These are phyloP conservation scores for Neodiprion lecontei DNA, from an alignment of 1,140 invertebrate genomes.

Conservation along the genomic window DNA sequence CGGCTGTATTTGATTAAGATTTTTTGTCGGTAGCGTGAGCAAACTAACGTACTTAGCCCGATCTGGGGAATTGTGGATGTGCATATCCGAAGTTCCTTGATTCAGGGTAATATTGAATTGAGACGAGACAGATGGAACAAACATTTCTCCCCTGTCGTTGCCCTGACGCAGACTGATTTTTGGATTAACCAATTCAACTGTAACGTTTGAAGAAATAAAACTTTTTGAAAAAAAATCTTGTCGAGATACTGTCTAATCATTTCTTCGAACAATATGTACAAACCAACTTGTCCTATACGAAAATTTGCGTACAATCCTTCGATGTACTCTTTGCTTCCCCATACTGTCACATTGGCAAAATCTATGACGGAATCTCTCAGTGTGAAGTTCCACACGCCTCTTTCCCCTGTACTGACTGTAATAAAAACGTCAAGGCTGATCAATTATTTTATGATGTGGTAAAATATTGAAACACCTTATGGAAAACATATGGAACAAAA, in stretches of 20 bases:
- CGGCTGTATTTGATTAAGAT: constrained; percentile 34
- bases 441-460: too few relatives aligned
- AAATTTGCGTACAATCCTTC: constrained; percentile 65
- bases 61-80: constrained; percentile 63
- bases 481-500: not conserved
- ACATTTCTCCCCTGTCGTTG: constrained; percentile 65
- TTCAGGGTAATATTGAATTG: constrained; percentile 67
- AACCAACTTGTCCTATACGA: constrained; percentile 71
- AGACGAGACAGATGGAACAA: constrained; percentile 68
- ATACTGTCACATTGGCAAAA: constrained; percentile 73
- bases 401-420: constrained; percentile 49
- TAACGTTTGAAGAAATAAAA: constrained; percentile 37
- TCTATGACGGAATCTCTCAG: constrained; percentile 71
- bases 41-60: constrained; percentile 58
- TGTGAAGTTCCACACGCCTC: constrained; percentile 74
- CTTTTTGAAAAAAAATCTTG: constrained; percentile 25
- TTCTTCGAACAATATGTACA: constrained; percentile 23
- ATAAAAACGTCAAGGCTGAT: constrained; percentile 26
- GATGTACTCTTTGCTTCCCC: constrained; percentile 69
- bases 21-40: constrained; percentile 67
- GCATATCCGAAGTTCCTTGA: constrained; percentile 66
- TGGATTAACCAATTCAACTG: constrained; percentile 69
- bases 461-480: not conserved
- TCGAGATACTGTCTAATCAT: constrained; percentile 16
- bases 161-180: constrained; percentile 63